These are phyloP conservation scores for Cataglyphis cursor DNA, from an alignment of 2,888 invertebrate genomes.

Conservation along the genomic window DNA sequence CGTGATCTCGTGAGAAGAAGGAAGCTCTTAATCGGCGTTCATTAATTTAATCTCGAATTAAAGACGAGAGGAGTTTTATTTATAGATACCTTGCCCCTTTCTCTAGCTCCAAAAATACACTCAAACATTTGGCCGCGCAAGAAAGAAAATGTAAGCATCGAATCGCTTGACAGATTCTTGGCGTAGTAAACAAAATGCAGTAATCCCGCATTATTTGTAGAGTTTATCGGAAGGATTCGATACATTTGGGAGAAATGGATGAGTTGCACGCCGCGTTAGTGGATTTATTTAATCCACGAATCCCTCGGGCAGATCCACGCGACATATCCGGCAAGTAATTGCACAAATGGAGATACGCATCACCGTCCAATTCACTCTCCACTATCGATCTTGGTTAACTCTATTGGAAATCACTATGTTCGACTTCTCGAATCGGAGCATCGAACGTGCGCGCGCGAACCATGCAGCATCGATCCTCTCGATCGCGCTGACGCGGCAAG, in stretches of 20 bases:
- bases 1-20: conserved; percentile 54
- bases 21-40: conserved; percentile 51
- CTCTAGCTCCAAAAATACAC: conserved; percentile 10
- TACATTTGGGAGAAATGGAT: not conserved
- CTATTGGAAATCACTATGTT: conserved; percentile 37
- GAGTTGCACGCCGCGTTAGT: not conserved
- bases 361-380: conserved; percentile 17
- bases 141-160: not conserved
- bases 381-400: conserved; percentile 30
- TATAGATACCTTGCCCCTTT: not conserved
- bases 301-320: conserved; percentile 15
- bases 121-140: not conserved
- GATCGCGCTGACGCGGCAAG: conserved; percentile 78
- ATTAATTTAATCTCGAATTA: conserved; percentile 51
- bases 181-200: not conserved
- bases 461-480: conserved; percentile 73
- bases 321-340: conserved; percentile 30
- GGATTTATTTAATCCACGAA: conserved; percentile 35
- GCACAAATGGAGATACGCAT: conserved; percentile 44
- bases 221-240: not conserved
- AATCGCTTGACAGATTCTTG: conserved; percentile 17
- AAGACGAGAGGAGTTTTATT: conserved; percentile 13
- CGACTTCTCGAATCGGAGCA: conserved; percentile 44
- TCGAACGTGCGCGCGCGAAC: conserved; percentile 43
- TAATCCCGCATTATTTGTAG: not conserved